Evolutionary conservation across 2,797 vertebrate genomes (phyloP).

Genomic region (Notoglanidium macrostoma): DNA sequence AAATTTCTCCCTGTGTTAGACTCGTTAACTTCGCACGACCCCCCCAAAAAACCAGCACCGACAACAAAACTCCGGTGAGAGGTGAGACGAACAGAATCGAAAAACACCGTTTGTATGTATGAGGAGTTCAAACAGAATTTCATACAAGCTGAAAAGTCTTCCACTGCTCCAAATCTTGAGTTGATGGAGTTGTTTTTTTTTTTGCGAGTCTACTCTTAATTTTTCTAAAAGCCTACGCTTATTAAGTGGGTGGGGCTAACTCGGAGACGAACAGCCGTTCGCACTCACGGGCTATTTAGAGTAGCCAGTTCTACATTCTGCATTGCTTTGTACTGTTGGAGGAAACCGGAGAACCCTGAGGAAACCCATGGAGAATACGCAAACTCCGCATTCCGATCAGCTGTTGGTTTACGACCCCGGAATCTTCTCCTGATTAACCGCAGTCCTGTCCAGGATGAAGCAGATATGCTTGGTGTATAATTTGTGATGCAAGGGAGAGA

Average conservation of each 20-base stretch:
- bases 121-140: background rate
- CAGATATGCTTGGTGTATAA: background rate
- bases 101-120: background rate
- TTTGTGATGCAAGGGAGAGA: background rate
- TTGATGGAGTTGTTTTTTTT: background rate
- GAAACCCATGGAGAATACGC: too few relatives aligned
- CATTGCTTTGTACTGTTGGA: too few relatives aligned
- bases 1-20: background rate
- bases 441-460: background rate
- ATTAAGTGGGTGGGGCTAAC: background rate
- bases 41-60: background rate
- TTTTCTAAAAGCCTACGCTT: background rate
- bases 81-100: background rate
- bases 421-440: background rate
- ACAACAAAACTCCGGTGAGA: background rate
- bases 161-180: background rate
- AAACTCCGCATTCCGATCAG: too few relatives aligned
- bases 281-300: too few relatives aligned
- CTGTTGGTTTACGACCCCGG: too few relatives aligned
- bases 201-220: too few relatives aligned
- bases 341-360: too few relatives aligned
- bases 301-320: too few relatives aligned
- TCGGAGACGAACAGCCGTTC: too few relatives aligned
- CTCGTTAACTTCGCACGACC: too few relatives aligned
- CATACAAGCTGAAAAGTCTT: background rate